Evolutionary conservation across 2,113 vertebrate genomes (phyloP), one percentile per base, ranked within the genome.

Genomic region (Zosterops hypoxanthus): DNA sequence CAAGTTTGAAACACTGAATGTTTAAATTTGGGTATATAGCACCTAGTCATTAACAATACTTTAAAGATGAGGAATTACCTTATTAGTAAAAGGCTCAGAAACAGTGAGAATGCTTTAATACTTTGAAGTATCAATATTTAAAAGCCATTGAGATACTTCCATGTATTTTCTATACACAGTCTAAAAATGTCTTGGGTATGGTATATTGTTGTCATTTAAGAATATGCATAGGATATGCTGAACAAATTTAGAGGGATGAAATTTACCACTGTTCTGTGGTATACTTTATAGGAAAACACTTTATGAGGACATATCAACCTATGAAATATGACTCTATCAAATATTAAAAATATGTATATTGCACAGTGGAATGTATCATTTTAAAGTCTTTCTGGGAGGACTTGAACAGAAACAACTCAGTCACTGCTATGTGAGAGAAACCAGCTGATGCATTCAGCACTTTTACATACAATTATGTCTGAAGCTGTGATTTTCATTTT

Each of bases 401-500:
- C 14, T 91, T 1, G 19, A 65, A 41, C 28, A 59, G 46, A 47
- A 82, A 55, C 20, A 63, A 59, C 11, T 21, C 36, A 61, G 8
- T 49, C 65, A 44, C 24, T 61, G 21, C 70, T 90, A 3, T 8
- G 25, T 56, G 71, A 50, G 44, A 44, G 79, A 86, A 95, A 66
- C 14, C 64, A 83, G 52, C 63, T 88, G 60, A 76, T 85, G 34
- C 44, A 34, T 80, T 89, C 77, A 82, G 49, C 52, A 76, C 21
- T 69, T 92, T 72, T 86, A 52, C 26, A 14, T 75, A 55, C n/a
- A 65, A 25, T 91, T 75, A 49, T 53, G 39, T 73, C 22, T 86
- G 57, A 89, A 86, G 22, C 26, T 77, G 20, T 72, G 57, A 59
- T 92, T 86, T 85, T 88, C 17, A 69, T 93, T 96, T 95, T 88